Evolutionary conservation across 2,888 invertebrate genomes (phyloP).

Genomic region (Caenorhabditis doughertyi): DNA sequence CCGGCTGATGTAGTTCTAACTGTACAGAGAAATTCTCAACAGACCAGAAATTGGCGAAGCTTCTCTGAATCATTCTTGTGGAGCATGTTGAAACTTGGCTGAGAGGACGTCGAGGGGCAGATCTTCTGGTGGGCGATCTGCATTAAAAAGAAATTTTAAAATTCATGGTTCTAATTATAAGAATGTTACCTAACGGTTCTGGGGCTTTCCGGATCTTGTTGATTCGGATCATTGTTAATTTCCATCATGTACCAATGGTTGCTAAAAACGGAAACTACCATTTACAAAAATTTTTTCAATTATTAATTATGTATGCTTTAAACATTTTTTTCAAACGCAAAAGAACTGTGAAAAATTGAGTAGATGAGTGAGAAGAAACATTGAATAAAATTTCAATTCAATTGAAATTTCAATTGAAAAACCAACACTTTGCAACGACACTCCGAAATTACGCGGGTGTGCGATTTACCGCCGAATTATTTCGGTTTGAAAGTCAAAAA

Average conservation of each 20-base stretch:
- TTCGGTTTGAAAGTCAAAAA: not conserved
- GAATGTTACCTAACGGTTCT: not conserved
- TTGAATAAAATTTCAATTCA: slow-evolving; percentile 3
- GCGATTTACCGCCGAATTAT: slow-evolving; percentile 8
- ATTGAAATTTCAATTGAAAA: not conserved
- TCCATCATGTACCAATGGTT: slow-evolving; percentile 13
- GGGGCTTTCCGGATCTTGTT: not conserved
- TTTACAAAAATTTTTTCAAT: too few relatives aligned
- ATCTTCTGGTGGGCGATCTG: slow-evolving; percentile 1
- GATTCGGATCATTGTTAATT: slow-evolving; percentile 7
- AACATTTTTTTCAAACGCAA: not conserved
- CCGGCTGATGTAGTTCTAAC: slow-evolving; percentile 60
- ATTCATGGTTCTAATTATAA: not conserved
- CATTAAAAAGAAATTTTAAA: not conserved
- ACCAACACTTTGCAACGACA: slow-evolving; percentile 9
- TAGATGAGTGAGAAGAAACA: not conserved
- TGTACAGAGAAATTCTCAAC: slow-evolving; percentile 70
- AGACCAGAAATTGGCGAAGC: slow-evolving; percentile 57
- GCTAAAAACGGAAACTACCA: too few relatives aligned
- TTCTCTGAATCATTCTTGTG: slow-evolving; percentile 37
- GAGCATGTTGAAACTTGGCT: slow-evolving; percentile 12
- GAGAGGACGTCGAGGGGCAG: not conserved
- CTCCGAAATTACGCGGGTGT: slow-evolving; percentile 18
- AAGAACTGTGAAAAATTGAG: not conserved
- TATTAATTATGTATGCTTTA: too few relatives aligned